These are phyloP conservation scores for Columbina picui DNA, from an alignment of 2,113 vertebrate species.

Conservation along the genomic window DNA sequence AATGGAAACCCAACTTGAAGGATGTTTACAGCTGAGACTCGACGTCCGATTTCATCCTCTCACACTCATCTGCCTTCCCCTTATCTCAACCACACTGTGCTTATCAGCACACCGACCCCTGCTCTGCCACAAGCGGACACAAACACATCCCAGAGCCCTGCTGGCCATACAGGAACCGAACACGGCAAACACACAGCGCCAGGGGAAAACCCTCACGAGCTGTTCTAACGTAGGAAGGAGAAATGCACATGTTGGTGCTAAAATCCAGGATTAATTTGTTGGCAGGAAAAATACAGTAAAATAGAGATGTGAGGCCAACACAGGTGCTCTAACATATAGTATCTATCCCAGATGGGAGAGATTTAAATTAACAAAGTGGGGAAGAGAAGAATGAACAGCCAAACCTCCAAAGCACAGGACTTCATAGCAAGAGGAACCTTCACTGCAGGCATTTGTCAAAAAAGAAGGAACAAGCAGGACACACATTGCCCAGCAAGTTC, in stretches of 20 bases:
- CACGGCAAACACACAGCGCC: accelerated
- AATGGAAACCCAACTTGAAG: not conserved
- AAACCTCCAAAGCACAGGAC: not conserved
- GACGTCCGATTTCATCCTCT: not conserved
- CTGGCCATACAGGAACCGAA: not conserved
- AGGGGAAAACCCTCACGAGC: not conserved
- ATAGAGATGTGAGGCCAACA: not conserved
- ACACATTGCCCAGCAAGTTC: not conserved
- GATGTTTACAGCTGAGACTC: not conserved
- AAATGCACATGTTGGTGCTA: not conserved
- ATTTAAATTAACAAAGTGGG: not conserved
- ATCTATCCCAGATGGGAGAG: not conserved
- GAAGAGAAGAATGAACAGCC: not conserved
- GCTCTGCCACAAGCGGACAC: not conserved
- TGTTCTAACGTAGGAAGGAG: accelerated
- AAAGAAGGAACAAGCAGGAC: not conserved
- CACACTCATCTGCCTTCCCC: not conserved
- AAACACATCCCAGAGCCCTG: not conserved
- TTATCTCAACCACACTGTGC: not conserved
- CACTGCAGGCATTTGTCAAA: not conserved
- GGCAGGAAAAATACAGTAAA: not conserved
- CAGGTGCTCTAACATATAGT: not conserved
- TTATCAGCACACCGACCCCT: not conserved
- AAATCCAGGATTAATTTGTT: not conserved
- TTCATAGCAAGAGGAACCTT: not conserved